Base-by-base conservation (phyloP, 2,113 vertebrate genomes). In the Seriola dumerili region DNA sequence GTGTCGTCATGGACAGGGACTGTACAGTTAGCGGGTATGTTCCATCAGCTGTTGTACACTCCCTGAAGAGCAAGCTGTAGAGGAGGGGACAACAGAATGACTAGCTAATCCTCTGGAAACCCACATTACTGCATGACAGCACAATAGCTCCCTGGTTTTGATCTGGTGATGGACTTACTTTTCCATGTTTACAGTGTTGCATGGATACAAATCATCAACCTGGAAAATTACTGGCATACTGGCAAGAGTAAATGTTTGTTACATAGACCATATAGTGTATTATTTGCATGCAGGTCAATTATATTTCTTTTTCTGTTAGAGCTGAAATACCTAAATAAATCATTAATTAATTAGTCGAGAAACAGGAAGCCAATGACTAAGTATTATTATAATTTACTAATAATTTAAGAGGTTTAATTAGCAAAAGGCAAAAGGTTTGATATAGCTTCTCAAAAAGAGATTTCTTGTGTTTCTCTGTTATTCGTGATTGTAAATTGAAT, bases 31-130 rank as follows among this genome's bases (percentile, higher is more conserved):
- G 40, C 23, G 54, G 73, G 52, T 89, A 88, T 94, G 89, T 94
- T 93, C 92, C 93, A 90, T 85, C 93, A 94, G 89, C 92, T 94
- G 92, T 91, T 87, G 79, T 59, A 10, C 83, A 44, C 74, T 86
- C 88, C 76, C 89, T 13, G 32, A 76, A 79, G 76, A 79, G 57
- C 81, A 38, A 82, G 63, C 70, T 21, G 0, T 66, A 84, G 44
- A 67, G 78, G 71, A 48, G 55, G 80, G 63, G 75, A 78, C 80
- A 66, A 84, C 40, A 74, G 61, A 82, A 88, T 86, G 72, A 78
- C 82, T 12, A 36, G 72, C 66, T 89, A 90, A 92, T 91, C 87
- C 82, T 79, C 38, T 90, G 87, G 87, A 93, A 86, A 91, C 50
- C 77, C 40, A 25, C 76, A 84, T 85, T 42, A 66, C 61, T 36